Evolutionary conservation across 92 coral and sea anemone species (phyloP), one percentile per base, ranked within the genome.

Genomic region (Isaurus tuberculatus): DNA sequence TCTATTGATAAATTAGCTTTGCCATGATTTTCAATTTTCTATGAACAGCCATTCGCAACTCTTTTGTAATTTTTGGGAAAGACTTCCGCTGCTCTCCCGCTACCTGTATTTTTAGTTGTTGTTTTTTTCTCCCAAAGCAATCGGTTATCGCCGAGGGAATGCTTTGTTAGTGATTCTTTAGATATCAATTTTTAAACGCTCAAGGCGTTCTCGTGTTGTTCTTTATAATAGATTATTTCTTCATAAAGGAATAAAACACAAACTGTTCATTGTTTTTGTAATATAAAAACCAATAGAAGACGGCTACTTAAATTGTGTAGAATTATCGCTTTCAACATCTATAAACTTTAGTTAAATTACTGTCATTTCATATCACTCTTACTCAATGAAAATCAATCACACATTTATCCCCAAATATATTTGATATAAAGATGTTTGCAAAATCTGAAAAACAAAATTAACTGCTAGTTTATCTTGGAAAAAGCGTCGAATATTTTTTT

Each of bases 41-140:
- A 2, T 23, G 7, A 36, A 49, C 46, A 69, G 4, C 22, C 7
- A 25, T 69, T 40, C 48, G 25, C 2, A 20, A 32, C 7, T 69
- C 36, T 67, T 19, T 40, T 19, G 46, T 69, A 16, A 33, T 6
- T 19, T 8, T 4, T 33, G 74, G n/a, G 17, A 9, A 69, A 20
- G 51, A 36, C 22, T 28, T 69, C 74, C 74, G 25, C 16, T 19
- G 34, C 19, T 33, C 74, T 69, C 74, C 74, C 20, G 48, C 51
- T 15, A 4, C 16, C 46, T 33, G 15, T 22, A 1, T 2, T 17
- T 5, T 43, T 1, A 23, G 16, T 31, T 14, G 46, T 2, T 40
- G 46, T 40, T 37, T 15, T 17, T 37, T 33, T 42, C 75, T 16
- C 23, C 44, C 26, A 27, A 72, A 72, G 9, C n/a, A 25, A 19